Evolutionary conservation across 2,888 invertebrate species (phyloP), one percentile per base, ranked within the genome.

Genomic region (Volucella zonaria): DNA sequence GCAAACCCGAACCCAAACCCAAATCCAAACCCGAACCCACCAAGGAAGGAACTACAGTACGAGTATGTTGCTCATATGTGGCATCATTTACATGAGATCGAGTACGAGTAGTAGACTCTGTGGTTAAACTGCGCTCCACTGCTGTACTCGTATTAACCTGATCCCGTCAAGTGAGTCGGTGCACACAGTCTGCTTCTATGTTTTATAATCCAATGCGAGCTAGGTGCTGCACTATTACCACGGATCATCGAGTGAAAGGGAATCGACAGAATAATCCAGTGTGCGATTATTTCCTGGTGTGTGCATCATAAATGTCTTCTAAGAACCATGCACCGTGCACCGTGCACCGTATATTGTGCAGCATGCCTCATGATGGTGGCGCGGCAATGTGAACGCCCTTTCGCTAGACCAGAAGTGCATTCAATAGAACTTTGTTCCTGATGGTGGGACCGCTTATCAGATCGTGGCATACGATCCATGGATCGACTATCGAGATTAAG

Each of bases 251-350:
- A 70, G 47, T 49, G 47, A 54, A 49, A 49, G 67, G 64, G 74
- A 62, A 59, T 56, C 45, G 38, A 73, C 61, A 58, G 70, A 64
- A 76, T 68, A 76, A 52, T 52, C 59, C 67, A 67, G 49, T 14
- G 38, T 58, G 59, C 73, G 54, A 79, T 74, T 62, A 80, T 83
- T 83, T 83, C 83, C 80, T 83, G 75, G 80, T 75, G 75, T 70
- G 59, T 66, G 70, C 83, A 70, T 75, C 75, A 75, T 79, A 75
- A 73, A 67, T 82, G 78, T 56, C 67, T 83, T 80, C 75, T 42
- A 49, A 83, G 79, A 83, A 83, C 70, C 83, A 74, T 75, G 70
- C 64, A 78, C 62, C 12, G 68, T 75, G 70, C 64, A 78, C 62
- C 12, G 68, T 9, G 31, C 31, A 31, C 31, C 31, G 31, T 31